Evolutionary conservation across 2,113 vertebrate species (phyloP), one percentile per base, ranked within the genome.

Genomic region (Tetrao urogallus): DNA sequence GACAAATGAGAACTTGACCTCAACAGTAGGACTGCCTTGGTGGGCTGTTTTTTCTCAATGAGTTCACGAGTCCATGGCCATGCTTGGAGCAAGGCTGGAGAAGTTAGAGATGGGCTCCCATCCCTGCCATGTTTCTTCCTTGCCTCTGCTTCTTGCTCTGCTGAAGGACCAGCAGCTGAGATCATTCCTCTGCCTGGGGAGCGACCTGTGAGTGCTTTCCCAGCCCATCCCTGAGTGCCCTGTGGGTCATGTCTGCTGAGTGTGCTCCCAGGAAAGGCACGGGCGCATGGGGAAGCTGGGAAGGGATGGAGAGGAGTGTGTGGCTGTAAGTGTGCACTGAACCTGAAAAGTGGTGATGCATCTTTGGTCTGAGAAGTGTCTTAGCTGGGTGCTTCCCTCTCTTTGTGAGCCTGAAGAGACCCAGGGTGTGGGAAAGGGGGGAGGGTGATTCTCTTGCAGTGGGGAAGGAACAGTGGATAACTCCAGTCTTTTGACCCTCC

Each of bases 371-470:
- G 66, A 58, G 24, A 10, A 47, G 13, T 14, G n/a, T 54, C 43
- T 76, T 43, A 65, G 20, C 50, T 17, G 57, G 58, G 52, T 32
- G 57, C 14, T 10, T 64, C 42, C 48, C 12, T 58, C 48, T 6
- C 32, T 20, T 67, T 32, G 34, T 61, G 65, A 38, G 22, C 24
- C 56, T n/a, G 54, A 24, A 67, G 36, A 32, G 47, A n/a, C 28
- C 13, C 6, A 14, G 36, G 20, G 10, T 0, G 0, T 38, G 42
- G 36, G 25, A 34, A n/a, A 27, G 15, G 32, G 36, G 24, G 36
- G 32, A 69, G 13, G 7, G 24, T 30, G 48, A 24, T 45, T 34
- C 15, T 48, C 36, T 6, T 1, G 1, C 14, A 42, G 7, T 0
- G 2, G 30, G 63, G 57, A 40, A 47, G 57, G n/a, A 8, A 2